Percentiles rank a stretch among this genome's conserved stretches.
Evolutionary conservation across 2,113 vertebrate species (phyloP).

Genomic region (Origma solitaria): DNA sequence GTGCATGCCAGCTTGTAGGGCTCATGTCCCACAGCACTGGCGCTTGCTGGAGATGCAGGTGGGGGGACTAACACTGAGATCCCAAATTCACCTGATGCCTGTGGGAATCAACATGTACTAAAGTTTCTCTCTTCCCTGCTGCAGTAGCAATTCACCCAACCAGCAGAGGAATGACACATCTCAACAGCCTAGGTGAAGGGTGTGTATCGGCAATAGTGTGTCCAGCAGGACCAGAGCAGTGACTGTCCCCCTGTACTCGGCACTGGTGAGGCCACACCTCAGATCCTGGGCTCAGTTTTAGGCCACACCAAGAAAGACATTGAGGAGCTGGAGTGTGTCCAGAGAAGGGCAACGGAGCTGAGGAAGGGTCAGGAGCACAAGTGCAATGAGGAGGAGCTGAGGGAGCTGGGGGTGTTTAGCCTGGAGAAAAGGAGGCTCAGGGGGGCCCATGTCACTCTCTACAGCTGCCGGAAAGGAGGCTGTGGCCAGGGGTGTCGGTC

Average conservation of each 20-base stretch:
- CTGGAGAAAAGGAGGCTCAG: background rate
- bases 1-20: too few species aligned
- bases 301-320: background rate
- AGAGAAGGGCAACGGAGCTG: background rate
- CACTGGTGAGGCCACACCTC: accelerated
- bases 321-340: background rate
- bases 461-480: background rate
- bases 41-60: background rate
- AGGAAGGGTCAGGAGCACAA: background rate
- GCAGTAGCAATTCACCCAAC: background rate
- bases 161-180: background rate
- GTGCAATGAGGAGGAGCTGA: background rate
- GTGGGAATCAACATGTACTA: background rate
- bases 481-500: accelerated
- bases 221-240: background rate
- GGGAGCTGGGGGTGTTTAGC: background rate
- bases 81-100: background rate
- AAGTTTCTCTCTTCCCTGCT: background rate
- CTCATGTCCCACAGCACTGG: background rate
- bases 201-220: background rate
- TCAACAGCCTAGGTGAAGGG: background rate
- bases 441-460: background rate
- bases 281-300: background rate
- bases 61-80: background rate
- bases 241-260: accelerated